These are phyloP conservation scores for Pycnonotus jocosus DNA, from an alignment of 2,113 vertebrate genomes.

Conservation along the genomic window DNA sequence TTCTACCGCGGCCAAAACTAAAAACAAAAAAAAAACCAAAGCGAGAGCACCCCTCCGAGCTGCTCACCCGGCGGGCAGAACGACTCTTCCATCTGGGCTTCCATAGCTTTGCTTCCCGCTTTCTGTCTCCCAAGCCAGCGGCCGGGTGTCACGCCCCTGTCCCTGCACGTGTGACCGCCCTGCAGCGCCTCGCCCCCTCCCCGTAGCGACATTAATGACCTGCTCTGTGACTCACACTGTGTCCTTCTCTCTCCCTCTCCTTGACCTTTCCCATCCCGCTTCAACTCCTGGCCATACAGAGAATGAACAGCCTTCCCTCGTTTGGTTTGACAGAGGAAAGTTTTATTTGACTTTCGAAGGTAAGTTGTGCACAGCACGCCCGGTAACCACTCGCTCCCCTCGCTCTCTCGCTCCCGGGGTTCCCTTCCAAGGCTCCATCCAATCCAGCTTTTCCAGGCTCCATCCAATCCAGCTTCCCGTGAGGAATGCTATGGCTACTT, in stretches of 20 bases:
- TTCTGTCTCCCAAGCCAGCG: constrained; percentile 42
- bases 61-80: background rate
- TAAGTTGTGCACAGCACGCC: constrained; percentile 88
- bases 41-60: background rate
- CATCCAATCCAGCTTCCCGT: background rate
- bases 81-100: constrained; percentile 48
- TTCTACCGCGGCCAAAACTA: background rate
- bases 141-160: background rate
- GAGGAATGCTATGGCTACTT: constrained; percentile 68
- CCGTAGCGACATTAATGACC: constrained; percentile 82
- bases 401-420: constrained; percentile 31
- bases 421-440: constrained; percentile 54
- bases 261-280: constrained; percentile 79
- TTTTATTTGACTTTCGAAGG: constrained; percentile 99
- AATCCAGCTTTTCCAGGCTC: constrained; percentile 3
- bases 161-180: constrained; percentile 68
- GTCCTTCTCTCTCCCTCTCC: constrained; percentile 94
- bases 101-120: constrained; percentile 73
- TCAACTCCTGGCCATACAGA: constrained; percentile 91
- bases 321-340: constrained; percentile 99
- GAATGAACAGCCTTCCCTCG: constrained; percentile 99
- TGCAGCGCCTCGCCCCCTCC: constrained; percentile 69
- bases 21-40: background rate
- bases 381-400: constrained; percentile 56
- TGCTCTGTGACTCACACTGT: constrained; percentile 94